phyloP scores from a whole-genome alignment of 2,888 invertebrate species.

The Dromius quadrimaculatus region DNA sequence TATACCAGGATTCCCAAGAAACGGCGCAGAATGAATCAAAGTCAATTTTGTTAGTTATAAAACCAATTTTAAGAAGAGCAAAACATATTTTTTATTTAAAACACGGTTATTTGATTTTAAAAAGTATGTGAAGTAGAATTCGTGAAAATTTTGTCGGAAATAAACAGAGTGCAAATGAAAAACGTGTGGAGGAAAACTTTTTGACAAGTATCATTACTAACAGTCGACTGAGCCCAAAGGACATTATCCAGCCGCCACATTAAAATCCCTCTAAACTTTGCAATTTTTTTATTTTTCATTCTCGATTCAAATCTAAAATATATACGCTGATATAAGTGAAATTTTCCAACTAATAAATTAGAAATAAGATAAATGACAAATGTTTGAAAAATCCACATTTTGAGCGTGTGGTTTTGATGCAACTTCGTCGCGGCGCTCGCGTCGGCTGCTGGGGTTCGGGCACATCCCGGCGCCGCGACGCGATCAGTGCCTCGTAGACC shows the following conservation, averaged over 20 bases:
- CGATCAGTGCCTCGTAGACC: slow-evolving; percentile 33
- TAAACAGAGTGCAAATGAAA: slow-evolving; percentile 52
- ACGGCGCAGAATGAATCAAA: not conserved
- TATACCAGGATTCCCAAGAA: not conserved
- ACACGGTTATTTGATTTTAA: no score
- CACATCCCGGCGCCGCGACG: slow-evolving; percentile 18
- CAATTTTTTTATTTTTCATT: slow-evolving; percentile 32
- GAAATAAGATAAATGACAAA: slow-evolving; percentile 42
- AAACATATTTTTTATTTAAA: no score
- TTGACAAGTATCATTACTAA: slow-evolving; percentile 52
- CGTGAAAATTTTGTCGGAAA: slow-evolving; percentile 49
- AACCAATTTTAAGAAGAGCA: slow-evolving; percentile 25
- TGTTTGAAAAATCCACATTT: slow-evolving; percentile 31
- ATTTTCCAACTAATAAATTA: slow-evolving; percentile 41
- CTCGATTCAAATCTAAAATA: slow-evolving; percentile 36
- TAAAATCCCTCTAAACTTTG: slow-evolving; percentile 40
- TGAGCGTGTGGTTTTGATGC: slow-evolving; percentile 7
- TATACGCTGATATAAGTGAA: slow-evolving; percentile 27
- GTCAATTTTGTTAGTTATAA: slow-evolving; percentile 1
- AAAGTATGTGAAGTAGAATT: slow-evolving; percentile 45
- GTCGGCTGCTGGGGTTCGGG: slow-evolving; percentile 38
- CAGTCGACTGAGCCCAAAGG: slow-evolving; percentile 48
- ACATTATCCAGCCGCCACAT: slow-evolving; percentile 47
- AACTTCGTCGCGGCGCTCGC: slow-evolving; percentile 24
- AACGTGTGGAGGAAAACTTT: slow-evolving; percentile 48